Evolutionary conservation across 1,140 invertebrate species (phyloP), one percentile per base, ranked within the genome.

Genomic region (Panagrolaimus sp.): DNA sequence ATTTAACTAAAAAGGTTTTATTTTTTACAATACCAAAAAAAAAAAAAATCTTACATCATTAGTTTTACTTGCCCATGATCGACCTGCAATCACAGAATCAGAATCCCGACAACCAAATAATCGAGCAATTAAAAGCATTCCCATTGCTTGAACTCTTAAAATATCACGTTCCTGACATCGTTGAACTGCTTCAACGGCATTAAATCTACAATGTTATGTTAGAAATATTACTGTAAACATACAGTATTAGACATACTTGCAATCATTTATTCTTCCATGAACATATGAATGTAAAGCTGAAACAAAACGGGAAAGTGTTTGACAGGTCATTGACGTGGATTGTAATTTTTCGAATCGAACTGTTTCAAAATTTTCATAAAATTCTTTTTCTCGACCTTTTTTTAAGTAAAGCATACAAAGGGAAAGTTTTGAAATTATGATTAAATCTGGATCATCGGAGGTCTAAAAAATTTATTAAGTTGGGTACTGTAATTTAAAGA

Each of bases 101-200:
- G 15, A n/a, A 58, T 58, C 17, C 17, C 10, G 14, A n/a, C 21
- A 21, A 14, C 28, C 28, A 28, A 26, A 58, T 2, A 58, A 26
- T 26, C 52, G 15, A 12, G 52, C 52, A 28, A 58, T 58, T 14
- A 58, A 21, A 4, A 58, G 14, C 52, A 58, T 58, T 8, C 15
- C 52, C 1, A 58, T 58, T 21, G 52, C 52, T 58, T 58, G 52
- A 21, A 58, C 52, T 21, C 52, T 1, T 12, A 58, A 21, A 14
- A 58, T 58, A 21, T 58, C 52, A 21, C 28, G 21, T 12, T 58
- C 52, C 5, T 26, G 15, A 28, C 52, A 58, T 12, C 21, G 14
- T 58, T 14, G n/a, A 28, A 58, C 52, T 10, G 52, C 52, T 58
- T 58, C 52, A 58, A 58, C 52, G 15, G 52, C 52, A 21, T 12